Evolutionary conservation across 1,140 invertebrate species (phyloP), one percentile per base, ranked within the genome.

Genomic region (Calephelis nemesis): DNA sequence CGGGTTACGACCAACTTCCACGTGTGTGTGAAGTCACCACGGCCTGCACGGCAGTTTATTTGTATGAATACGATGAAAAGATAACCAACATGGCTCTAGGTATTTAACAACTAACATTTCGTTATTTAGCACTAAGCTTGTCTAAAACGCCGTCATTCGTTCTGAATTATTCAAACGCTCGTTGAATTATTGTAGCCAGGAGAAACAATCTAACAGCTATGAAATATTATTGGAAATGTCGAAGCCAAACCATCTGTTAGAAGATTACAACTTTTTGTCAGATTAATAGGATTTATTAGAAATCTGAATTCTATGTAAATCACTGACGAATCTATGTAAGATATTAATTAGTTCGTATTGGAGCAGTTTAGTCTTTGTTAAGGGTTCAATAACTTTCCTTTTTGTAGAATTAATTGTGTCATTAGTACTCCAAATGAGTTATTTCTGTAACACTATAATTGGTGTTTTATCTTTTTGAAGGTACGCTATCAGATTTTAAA

Each of bases 141-240:
- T 4, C 30, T 13, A 11, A 54, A 11, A 54, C 4, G 54, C 19
- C 7, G 45, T 11, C 50, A 19, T 58, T 58, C 47, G 65, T 52
- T 47, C 65, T 52, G 40, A 42, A 66, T 19, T 45, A 66, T 13
- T 45, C 15, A 67, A 67, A 60, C 65, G 19, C 13, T 30, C 52
- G 4, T n/a, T 58, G 65, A 67, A 47, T 67, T 67, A 60, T 67
- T 67, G 42, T 54, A 19, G 13, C 47, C n/a, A 60, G 30, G 65
- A 67, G 42, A 47, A 47, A 58, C 65, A 13, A 58, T 39, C 52
- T 30, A 58, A 45, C 10, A 58, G 52, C 40, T 42, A 68, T 68
- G 11, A 68, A 63, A 62, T 49, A 70, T 70, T 70, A 71, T 70
- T 63, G 67, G 65, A 50, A 62, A 67, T 42, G 69, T 71, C 69